These are phyloP conservation scores for Sarcophaga peregrina DNA, from an alignment of 1,140 invertebrate species.

Conservation along the genomic window DNA sequence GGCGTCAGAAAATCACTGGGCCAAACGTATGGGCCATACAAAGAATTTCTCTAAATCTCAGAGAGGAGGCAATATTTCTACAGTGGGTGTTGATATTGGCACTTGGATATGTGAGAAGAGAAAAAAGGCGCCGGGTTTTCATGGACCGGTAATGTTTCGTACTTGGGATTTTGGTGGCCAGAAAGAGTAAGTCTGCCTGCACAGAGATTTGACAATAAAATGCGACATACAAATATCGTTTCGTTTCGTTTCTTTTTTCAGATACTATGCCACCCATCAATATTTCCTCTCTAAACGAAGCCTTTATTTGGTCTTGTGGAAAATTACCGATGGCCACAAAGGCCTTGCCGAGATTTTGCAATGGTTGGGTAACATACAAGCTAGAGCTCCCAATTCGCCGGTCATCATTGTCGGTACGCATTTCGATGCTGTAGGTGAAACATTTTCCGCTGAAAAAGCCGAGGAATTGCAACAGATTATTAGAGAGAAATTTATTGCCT, in stretches of 20 bases:
- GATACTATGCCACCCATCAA: constrained; percentile 97
- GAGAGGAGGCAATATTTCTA: constrained; percentile 81
- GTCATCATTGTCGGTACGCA: constrained; percentile 96
- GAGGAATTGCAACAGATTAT: constrained; percentile 91
- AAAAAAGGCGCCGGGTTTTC: constrained; percentile 70
- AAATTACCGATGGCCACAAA: constrained; percentile 90
- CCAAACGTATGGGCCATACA: constrained; percentile 92
- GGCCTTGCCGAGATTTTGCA: constrained; percentile 91
- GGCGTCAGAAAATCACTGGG: constrained; percentile 79
- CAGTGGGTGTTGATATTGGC: constrained; percentile 96
- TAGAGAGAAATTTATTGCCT: constrained; percentile 88
- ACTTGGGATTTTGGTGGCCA: constrained; percentile 99
- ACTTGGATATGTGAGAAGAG: constrained; percentile 93
- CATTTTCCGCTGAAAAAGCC: constrained; percentile 76
- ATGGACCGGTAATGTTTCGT: constrained; percentile 93
- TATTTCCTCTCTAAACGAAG: constrained; percentile 97
- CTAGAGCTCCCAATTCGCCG: constrained; percentile 91
- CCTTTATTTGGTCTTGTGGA: constrained; percentile 96
- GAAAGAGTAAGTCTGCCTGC: constrained; percentile 73
- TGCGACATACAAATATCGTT: too few species aligned
- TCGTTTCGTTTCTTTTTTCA: neutral
- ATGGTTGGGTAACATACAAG: constrained; percentile 96
- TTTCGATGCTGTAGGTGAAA: constrained; percentile 85
- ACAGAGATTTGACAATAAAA: too few species aligned
- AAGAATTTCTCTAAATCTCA: constrained; percentile 56